Conservation (phyloP, 2,888 invertebrate species). For the Zonitis immaculata region DNA sequence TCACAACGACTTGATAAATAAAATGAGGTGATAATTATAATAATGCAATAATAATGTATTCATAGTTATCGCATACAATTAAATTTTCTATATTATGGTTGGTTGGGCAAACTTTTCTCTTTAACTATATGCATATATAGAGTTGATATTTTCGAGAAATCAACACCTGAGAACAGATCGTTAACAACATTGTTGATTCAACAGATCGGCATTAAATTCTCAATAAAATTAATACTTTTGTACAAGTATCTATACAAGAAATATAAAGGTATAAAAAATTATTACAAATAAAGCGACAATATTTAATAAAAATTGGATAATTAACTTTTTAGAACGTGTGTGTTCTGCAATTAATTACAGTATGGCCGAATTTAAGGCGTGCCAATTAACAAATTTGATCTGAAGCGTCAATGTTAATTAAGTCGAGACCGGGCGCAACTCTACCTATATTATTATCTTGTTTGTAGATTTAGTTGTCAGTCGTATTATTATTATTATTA, state of each 20-base stretch:
- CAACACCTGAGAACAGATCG: background rate
- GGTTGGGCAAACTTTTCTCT: background rate
- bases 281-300: too few relatives aligned
- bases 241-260: background rate
- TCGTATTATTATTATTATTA: too few relatives aligned
- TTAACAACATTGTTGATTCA: conserved; percentile 1
- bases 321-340: background rate
- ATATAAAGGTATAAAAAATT: too few relatives aligned
- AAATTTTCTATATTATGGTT: conserved; percentile 15
- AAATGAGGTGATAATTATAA: conserved; percentile 33
- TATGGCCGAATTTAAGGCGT: background rate
- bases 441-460: conserved; percentile 1
- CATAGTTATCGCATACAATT: conserved; percentile 3
- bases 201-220: background rate
- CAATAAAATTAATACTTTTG: too few relatives aligned
- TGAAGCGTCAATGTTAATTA: conserved; percentile 28
- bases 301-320: too few relatives aligned
- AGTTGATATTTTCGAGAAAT: background rate
- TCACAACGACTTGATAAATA: conserved; percentile 27
- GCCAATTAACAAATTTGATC: conserved; percentile 29
- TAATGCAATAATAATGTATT: conserved; percentile 21
- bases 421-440: conserved; percentile 20
- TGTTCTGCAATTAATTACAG: background rate
- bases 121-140: too few relatives aligned
- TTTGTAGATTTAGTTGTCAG: background rate